Conservation (phyloP, 1,140 invertebrate genomes). For the Adelges cooleyi region DNA sequence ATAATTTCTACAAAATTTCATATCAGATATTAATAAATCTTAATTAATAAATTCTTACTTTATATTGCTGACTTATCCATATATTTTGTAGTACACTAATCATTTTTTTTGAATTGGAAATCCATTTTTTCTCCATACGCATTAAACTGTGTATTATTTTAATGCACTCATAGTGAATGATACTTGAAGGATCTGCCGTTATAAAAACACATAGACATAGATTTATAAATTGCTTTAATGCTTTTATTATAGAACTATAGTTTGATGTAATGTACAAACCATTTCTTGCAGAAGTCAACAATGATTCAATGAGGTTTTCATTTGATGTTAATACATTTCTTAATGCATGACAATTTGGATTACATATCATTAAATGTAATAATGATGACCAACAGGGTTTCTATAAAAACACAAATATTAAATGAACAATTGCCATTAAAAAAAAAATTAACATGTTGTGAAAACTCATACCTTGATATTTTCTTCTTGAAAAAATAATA, state of each 20-base stretch:
- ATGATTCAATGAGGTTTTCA: neutral
- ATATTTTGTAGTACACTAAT: neutral
- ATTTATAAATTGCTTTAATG: neutral
- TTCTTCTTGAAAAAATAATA: constrained; percentile 4
- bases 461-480: constrained; percentile 5
- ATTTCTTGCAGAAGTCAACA: neutral
- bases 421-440: neutral
- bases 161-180: constrained; percentile 8
- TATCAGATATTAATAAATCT: too few relatives aligned
- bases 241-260: neutral
- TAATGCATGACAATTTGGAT: neutral
- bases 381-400: neutral
- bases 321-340: neutral
- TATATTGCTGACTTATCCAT: neutral
- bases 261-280: neutral
- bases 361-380: constrained; percentile 5
- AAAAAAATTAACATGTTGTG: neutral
- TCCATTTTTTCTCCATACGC: neutral
- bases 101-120: neutral
- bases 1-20: neutral
- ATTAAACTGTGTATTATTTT: constrained; percentile 2
- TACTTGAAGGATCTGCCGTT: neutral
- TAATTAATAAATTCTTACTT: constrained; percentile 15
- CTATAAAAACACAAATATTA: neutral
- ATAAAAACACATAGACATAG: too few relatives aligned